Percentiles rank a stretch among this genome's conserved stretches.
phyloP scores from a whole-genome alignment of 2,797 vertebrate species.

The Scarus forsteni region DNA sequence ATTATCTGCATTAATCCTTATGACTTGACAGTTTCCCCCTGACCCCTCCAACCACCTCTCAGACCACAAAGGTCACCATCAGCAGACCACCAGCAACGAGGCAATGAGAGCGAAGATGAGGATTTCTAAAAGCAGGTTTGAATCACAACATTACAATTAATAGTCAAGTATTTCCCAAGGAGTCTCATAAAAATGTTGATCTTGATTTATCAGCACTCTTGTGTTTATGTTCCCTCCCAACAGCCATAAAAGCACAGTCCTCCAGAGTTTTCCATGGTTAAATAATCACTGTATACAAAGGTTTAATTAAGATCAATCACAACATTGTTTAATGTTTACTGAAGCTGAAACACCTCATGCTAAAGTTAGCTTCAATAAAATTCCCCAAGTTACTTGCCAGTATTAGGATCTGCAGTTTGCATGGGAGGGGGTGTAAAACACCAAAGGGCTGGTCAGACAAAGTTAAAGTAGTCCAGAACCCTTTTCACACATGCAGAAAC shows the following conservation, averaged over 20 bases:
- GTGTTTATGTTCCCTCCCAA: neutral
- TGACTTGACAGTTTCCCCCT: conserved; percentile 13
- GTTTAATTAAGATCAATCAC: neutral
- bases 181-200: neutral
- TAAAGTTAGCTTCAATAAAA: neutral
- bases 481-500: too few species aligned
- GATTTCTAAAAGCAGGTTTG: neutral
- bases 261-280: neutral
- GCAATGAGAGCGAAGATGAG: neutral
- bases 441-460: too few species aligned
- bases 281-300: neutral
- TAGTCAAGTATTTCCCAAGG: neutral
- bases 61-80: conserved; percentile 28
- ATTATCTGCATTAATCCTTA: conserved; percentile 1
- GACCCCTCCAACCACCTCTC: conserved; percentile 14
- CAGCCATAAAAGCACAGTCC: neutral
- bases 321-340: neutral
- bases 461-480: too few species aligned
- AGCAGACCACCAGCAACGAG: conserved; percentile 21
- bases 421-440: too few species aligned
- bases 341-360: neutral
- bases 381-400: too few species aligned
- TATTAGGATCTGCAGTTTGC: too few species aligned
- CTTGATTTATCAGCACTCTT: too few species aligned
- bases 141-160: neutral